A percentile compares a stretch with the other conserved stretches of the same genome.
Evolutionary conservation across 2,797 vertebrate species (phyloP).

Genomic region (Falco berigora): DNA sequence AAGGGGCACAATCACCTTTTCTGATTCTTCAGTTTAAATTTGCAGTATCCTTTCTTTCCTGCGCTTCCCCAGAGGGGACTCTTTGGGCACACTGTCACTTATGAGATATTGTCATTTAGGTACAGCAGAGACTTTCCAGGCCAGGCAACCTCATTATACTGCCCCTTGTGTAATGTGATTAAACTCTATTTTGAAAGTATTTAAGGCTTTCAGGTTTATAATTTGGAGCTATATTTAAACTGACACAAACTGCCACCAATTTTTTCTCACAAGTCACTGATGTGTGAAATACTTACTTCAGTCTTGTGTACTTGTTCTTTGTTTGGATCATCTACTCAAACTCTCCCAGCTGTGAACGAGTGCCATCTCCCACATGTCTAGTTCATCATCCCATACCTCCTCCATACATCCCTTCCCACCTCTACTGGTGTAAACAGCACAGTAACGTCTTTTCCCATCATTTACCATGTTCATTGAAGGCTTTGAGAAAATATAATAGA

Average conservation of each 20-base stretch:
- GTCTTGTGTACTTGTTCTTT: neutral
- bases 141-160: neutral
- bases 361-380: neutral
- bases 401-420: neutral
- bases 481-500: neutral
- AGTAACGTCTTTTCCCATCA: neutral
- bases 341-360: neutral
- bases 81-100: neutral
- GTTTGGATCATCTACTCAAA: neutral
- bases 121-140: neutral
- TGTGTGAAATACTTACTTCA: neutral
- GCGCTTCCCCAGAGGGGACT: neutral
- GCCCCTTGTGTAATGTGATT: neutral
- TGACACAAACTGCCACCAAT: neutral
- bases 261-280: neutral
- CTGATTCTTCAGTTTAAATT: neutral
- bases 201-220: neutral
- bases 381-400: neutral
- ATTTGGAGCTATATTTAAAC: neutral
- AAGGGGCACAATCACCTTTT: neutral
- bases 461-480: neutral
- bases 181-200: neutral
- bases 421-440: neutral
- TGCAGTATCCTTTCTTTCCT: neutral
- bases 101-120: neutral